These are phyloP conservation scores for Leptatherina wallacei DNA, from an alignment of 2,797 vertebrate genomes.

Conservation along the genomic window DNA sequence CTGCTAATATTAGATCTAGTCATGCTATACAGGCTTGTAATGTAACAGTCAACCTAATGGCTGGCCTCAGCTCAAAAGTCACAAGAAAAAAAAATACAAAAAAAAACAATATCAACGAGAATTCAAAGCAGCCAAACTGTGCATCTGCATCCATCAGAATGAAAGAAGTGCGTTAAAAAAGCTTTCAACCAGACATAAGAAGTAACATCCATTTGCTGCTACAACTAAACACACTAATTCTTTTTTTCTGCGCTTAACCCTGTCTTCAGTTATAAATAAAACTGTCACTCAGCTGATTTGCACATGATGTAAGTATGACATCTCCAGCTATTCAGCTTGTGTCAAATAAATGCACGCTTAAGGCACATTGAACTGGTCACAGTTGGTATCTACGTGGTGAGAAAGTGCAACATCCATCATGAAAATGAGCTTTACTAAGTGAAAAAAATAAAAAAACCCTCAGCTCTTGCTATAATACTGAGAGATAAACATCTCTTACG, in stretches of 20 bases:
- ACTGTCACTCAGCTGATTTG: slow-evolving; percentile 55
- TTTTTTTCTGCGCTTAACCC: slow-evolving; percentile 6
- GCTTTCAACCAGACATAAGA: slow-evolving; percentile 12
- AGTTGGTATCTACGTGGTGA: slow-evolving; percentile 38
- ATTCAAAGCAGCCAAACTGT: slow-evolving; percentile 7
- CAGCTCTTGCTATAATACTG: slow-evolving; percentile 38
- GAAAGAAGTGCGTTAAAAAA: not conserved
- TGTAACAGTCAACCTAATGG: slow-evolving; percentile 17
- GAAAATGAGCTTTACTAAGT: slow-evolving; percentile 44
- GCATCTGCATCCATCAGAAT: slow-evolving; percentile 8
- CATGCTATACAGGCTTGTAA: slow-evolving; percentile 14
- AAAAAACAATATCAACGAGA: slow-evolving; percentile 7
- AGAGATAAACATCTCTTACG: slow-evolving; percentile 66
- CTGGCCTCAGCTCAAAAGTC: slow-evolving; percentile 18
- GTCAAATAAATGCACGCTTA: slow-evolving; percentile 54
- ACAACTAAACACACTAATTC: slow-evolving; percentile 21
- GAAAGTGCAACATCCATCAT: slow-evolving; percentile 35
- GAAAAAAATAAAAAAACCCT: slow-evolving; percentile 16
- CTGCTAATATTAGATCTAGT: slow-evolving; percentile 51
- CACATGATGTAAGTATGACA: slow-evolving; percentile 41
- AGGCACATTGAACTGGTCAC: slow-evolving; percentile 48
- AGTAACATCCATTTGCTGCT: not conserved
- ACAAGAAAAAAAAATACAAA: not conserved
- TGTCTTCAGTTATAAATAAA: slow-evolving; percentile 48
- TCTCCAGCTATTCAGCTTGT: slow-evolving; percentile 50